Evolutionary conservation across 2,888 invertebrate genomes (phyloP).

Genomic region (Mayetiola destructor): DNA sequence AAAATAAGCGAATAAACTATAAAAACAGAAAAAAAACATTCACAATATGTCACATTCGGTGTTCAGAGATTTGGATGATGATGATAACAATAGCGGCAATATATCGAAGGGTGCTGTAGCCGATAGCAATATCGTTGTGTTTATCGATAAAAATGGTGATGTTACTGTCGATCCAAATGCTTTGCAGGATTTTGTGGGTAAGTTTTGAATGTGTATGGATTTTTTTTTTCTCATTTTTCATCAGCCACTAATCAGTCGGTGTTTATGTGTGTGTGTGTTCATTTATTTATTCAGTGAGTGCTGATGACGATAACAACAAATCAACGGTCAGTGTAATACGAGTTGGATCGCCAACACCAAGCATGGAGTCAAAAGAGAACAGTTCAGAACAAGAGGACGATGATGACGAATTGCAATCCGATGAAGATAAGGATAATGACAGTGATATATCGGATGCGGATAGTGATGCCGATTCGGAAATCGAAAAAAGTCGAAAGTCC

Average conservation of each 20-base stretch:
- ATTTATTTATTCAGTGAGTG: not conserved
- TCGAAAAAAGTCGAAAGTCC: not conserved
- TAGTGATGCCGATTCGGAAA: constrained; percentile 20
- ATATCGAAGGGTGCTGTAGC: constrained; percentile 17
- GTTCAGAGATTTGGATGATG: constrained; percentile 13
- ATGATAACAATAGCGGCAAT: not conserved
- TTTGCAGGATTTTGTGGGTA: constrained; percentile 65
- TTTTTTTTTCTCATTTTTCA: not conserved
- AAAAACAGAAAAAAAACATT: not conserved
- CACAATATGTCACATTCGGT: constrained; percentile 16
- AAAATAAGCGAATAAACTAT: not conserved
- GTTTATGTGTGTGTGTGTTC: too few relatives aligned
- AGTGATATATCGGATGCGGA: constrained; percentile 34
- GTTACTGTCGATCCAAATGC: constrained; percentile 68
- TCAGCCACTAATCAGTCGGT: not conserved
- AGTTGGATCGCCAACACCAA: constrained; percentile 37
- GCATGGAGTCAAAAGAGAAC: constrained; percentile 30
- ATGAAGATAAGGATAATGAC: constrained; percentile 38
- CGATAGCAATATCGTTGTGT: constrained; percentile 48
- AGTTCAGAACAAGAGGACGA: constrained; percentile 19
- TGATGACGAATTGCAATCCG: constrained; percentile 36
- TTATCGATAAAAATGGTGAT: constrained; percentile 75
- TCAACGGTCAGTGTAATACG: constrained; percentile 48
- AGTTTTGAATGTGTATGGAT: constrained; percentile 26
- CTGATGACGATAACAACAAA: constrained; percentile 31